Evolutionary conservation across 2,113 vertebrate genomes (phyloP).

Genomic region (Rousettus leschenaultii): DNA sequence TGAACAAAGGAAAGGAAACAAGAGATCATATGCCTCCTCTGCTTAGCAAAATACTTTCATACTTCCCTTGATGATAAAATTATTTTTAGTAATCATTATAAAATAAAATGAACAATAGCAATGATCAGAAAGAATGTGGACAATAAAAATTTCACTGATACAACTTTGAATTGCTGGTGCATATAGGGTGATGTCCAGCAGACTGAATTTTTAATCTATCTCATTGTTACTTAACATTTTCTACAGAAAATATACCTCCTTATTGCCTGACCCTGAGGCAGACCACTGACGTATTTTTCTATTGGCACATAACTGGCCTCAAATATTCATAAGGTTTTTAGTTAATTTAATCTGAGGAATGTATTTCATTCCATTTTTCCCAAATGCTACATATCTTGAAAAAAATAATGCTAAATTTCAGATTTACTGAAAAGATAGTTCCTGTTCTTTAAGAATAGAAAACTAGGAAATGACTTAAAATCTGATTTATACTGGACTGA

Average conservation of each 20-base stretch:
- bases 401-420: neutral
- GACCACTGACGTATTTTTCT: neutral
- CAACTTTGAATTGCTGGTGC: neutral
- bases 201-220: neutral
- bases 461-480: neutral
- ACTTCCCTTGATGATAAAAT: neutral
- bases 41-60: neutral
- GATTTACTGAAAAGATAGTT: neutral
- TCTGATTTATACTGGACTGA: neutral
- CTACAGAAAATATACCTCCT: neutral
- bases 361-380: neutral
- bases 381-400: neutral
- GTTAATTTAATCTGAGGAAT: neutral
- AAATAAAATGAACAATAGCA: neutral
- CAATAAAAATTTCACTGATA: neutral
- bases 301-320: neutral
- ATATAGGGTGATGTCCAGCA: neutral
- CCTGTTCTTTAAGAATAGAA: neutral
- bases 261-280: neutral
- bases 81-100: neutral
- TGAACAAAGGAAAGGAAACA: neutral
- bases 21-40: neutral
- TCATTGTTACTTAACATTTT: neutral
- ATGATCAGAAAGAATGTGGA: neutral
- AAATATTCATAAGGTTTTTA: neutral